Evolutionary conservation across 1,140 invertebrate genomes (phyloP), one percentile per base, ranked within the genome.

Genomic region (Grapholita molesta): DNA sequence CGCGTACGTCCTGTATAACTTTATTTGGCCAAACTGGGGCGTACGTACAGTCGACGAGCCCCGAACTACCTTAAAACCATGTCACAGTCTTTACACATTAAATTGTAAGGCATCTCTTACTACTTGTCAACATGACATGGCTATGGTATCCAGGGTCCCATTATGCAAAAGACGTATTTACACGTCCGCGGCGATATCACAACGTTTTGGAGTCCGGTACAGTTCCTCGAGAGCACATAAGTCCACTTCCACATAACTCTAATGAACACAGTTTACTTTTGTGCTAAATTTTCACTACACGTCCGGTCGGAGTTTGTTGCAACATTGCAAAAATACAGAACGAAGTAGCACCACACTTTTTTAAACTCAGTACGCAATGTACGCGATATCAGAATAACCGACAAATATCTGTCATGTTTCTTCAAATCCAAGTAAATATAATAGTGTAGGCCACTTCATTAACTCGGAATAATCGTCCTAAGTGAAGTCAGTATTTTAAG

Each of bases 211-310:
- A 61, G 55, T 61, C 25, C 25, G 55, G 24, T 61, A 30, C 12
- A 32, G 55, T 61, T 15, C 23, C 52, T 23, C 18, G 52, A 24
- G 30, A 61, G 64, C 15, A 25, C 21, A 12, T 23, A 38, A 32
- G 21, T 48, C 23, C 69, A 61, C 65, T 68, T 66, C 70, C 28
- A 57, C 42, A 66, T 69, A 73, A 70, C 55, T 64, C 74, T 75
- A 68, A 76, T 77, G 72, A 81, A 79, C 77, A 81, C 79, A 79
- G 71, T 53, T 66, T 67, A 68, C 71, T 52, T 74, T 73, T 76
- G 78, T 74, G 73, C 73, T 69, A 28, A n/a, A 8, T 42, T 21
- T 48, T n/a, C 42, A 48, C 42, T 48, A 48, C 42, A 48, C n/a
- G 21, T 48, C 42, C 42, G 42, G 42, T 21, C 18, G 42, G 42